A percentile compares a stretch with the other conserved stretches of the same genome.
Conservation (phyloP, 2,113 vertebrate species). For the Ictidomys tridecemlineatus region DNA sequence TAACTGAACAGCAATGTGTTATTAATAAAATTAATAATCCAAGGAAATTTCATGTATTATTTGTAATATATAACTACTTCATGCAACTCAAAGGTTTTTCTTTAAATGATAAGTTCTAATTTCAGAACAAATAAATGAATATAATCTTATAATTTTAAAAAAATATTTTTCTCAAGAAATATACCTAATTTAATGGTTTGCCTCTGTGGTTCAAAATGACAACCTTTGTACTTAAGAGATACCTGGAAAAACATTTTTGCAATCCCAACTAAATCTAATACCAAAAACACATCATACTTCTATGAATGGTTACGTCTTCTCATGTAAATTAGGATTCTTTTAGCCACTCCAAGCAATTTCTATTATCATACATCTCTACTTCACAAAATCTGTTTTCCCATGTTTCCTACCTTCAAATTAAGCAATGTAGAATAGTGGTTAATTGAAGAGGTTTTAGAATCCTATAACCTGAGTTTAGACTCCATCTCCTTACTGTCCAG, state of each 20-base stretch:
- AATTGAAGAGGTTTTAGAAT: background rate
- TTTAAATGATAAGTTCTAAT: background rate
- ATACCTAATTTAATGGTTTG: background rate
- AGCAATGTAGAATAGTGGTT: background rate
- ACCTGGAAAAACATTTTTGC: constrained; percentile 5
- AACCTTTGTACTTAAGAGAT: background rate
- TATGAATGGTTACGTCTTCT: background rate
- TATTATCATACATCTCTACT: background rate
- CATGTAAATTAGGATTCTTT: background rate
- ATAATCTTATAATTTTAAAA: background rate
- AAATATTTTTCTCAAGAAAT: background rate
- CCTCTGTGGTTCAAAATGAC: background rate
- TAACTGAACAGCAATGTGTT: background rate
- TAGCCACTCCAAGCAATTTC: background rate
- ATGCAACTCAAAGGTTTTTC: background rate
- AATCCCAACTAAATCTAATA: background rate
- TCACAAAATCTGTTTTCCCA: background rate
- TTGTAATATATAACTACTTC: background rate
- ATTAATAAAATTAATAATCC: background rate
- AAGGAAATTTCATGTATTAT: background rate
- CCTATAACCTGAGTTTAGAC: background rate
- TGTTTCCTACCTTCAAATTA: background rate
- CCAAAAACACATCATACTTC: background rate
- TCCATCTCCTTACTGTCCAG: background rate
- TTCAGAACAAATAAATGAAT: background rate